Evolutionary conservation across 1,140 invertebrate genomes (phyloP), one percentile per base, ranked within the genome.

Genomic region (Aradophagus sp.): DNA sequence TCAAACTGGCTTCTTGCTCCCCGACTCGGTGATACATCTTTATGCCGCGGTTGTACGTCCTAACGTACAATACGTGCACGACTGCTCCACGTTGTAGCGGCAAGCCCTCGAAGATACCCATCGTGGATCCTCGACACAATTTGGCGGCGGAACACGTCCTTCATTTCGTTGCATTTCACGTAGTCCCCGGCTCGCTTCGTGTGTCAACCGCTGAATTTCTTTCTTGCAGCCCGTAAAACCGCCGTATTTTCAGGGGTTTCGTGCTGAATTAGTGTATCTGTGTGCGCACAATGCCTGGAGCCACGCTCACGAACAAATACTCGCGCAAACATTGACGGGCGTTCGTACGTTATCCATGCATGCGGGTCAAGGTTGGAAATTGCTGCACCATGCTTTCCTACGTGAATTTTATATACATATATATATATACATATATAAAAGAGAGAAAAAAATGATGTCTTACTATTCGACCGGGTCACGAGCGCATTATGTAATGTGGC

Each of bases 361-460:
- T 74, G 53, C 74, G 35, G 78, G 80, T 81, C 79, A 82, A 82
- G 80, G 77, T 79, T 81, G 77, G 73, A 71, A 77, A 77, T 31
- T 69, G 41, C 69, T 79, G 70, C 56, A 67, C 32, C 53, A 42
- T 23, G 19, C 29, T 48, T 61, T 59, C 38, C 53, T 59, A 31
- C 45, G 32, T 47, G 68, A 65, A 71, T 71, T 50, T n/a, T n/a
- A n/a, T n/a, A n/a, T n/a, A n/a, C n/a, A n/a, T n/a, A n/a, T n/a
- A n/a, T n/a, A n/a, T n/a, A n/a, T n/a, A n/a, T n/a, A n/a, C n/a
- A n/a, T n/a, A n/a, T n/a, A n/a, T n/a, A n/a, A n/a, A n/a, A n/a
- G n/a, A n/a, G n/a, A n/a, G n/a, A n/a, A n/a, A 41, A 36, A 73
- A 73, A 66, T 58, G 53, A 45, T 44, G 35, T 48, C 38, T 23